Base-by-base conservation (phyloP, 1,140 invertebrate species). In the Drosophila varians region DNA sequence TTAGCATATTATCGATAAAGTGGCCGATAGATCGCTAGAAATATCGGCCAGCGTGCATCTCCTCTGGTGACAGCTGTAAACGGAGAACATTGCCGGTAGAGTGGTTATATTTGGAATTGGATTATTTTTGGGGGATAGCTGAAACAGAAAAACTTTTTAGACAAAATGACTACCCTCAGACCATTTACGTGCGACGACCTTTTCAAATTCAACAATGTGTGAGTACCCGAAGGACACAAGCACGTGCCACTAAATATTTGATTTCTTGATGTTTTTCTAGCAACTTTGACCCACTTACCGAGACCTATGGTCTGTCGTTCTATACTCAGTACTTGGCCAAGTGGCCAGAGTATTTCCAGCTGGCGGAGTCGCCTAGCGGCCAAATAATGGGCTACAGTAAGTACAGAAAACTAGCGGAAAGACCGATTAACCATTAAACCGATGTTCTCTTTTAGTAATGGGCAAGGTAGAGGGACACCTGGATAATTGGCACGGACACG, bases 271-370 rank as follows among this genome's bases (percentile, higher is more conserved):
- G 23, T 73, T 70, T 64, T 82, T 91, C 94, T 94, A 82, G 97
- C 31, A 99, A 99, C 93, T 93, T 99, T 84, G 98, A 99, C 93
- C 96, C 97, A 6, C 92, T 99, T 12, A 99, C 98, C 12, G 98
- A 99, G 93, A 99, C 98, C 42, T 99, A 99, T 94, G 98, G 97
- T 3, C 92, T 99, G 45, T 96, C 97, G 1, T 99, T 99, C 93
- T 99, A 99, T 88, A 96, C 99, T 92, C 97, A 98, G 90, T 99
- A 99, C 92, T 92, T 99, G 77, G 97, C 98, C 4, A 97, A 98
- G 91, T 99, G 98, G 98, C 98, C 98, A n/a, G 98, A 99, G 92
- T 99, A 99, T 92, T 99, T 99, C 92, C 97, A 98, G 93, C 95
- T 99, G 23, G 96, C 97, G 14, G 97, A 99, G 93, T 97, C 97